These are phyloP conservation scores for Syrista parreyssii DNA, from an alignment of 2,888 invertebrate species.

Conservation along the genomic window DNA sequence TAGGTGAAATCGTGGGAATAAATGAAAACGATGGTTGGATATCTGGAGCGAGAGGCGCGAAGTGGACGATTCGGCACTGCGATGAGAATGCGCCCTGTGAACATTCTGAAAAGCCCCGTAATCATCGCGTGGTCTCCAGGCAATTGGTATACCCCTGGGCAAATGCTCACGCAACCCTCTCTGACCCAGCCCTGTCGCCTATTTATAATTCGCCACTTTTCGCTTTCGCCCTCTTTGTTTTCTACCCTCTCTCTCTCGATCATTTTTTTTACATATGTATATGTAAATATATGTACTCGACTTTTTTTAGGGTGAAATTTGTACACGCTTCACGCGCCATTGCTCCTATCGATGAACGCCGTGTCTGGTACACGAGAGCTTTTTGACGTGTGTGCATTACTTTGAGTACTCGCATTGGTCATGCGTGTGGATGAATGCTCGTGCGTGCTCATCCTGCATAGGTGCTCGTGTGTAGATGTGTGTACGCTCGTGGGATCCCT, in stretches of 20 bases:
- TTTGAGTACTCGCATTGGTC: not conserved
- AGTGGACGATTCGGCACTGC: not conserved
- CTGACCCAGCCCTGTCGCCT: not conserved
- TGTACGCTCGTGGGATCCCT: constrained; percentile 40
- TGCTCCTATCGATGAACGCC: not conserved
- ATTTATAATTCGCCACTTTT: not conserved
- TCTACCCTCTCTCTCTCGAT: not conserved
- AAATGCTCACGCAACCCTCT: not conserved
- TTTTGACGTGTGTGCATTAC: not conserved
- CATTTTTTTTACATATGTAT: not conserved
- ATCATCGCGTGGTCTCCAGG: not conserved
- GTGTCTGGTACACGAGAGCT: not conserved
- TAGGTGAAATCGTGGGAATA: not conserved
- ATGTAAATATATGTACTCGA: not conserved
- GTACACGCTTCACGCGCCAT: not conserved
- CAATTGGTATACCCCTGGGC: not conserved
- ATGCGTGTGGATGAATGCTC: not conserved
- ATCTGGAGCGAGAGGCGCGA: not conserved
- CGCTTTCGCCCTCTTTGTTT: not conserved
- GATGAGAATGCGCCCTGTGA: not conserved
- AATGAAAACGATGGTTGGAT: not conserved
- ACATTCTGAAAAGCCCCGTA: not conserved
- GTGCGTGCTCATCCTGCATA: not conserved
- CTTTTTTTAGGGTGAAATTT: not conserved
- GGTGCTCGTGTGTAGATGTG: constrained; percentile 4